phyloP scores from a whole-genome alignment of 1,140 invertebrate genomes.

The Neodiprion fabricii region DNA sequence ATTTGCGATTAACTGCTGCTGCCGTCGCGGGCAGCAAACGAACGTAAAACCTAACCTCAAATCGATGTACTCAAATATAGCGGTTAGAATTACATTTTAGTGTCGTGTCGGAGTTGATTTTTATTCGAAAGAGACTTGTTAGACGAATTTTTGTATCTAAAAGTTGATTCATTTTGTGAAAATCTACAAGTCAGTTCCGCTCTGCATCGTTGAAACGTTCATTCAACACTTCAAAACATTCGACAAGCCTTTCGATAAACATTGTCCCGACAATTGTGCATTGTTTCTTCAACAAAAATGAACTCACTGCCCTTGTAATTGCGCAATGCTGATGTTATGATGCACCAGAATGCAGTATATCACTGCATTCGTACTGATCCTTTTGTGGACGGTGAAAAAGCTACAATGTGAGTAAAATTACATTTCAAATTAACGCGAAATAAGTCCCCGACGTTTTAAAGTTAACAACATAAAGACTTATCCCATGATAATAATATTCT shows the following conservation, averaged over 20 bases:
- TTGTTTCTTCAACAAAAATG: not conserved
- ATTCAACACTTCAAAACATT: too few species aligned
- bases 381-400: conserved; percentile 22
- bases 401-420: conserved; percentile 25
- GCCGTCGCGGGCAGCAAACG: not conserved
- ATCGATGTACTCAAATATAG: not conserved
- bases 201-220: too few species aligned
- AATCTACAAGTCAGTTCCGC: too few species aligned
- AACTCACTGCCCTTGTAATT: not conserved
- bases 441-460: not conserved
- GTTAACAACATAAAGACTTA: not conserved
- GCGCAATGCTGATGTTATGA: conserved; percentile 22
- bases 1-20: not conserved
- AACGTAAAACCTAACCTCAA: conserved; percentile 1
- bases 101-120: not conserved
- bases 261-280: not conserved
- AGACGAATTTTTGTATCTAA: not conserved
- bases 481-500: not conserved
- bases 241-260: too few species aligned
- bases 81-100: not conserved
- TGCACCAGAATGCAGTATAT: conserved; percentile 32
- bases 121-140: not conserved
- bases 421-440: not conserved
- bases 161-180: too few species aligned
- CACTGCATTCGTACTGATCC: conserved; percentile 23